These are phyloP conservation scores for Epinotia bilunana DNA, from an alignment of 2,888 invertebrate species.

Conservation along the genomic window DNA sequence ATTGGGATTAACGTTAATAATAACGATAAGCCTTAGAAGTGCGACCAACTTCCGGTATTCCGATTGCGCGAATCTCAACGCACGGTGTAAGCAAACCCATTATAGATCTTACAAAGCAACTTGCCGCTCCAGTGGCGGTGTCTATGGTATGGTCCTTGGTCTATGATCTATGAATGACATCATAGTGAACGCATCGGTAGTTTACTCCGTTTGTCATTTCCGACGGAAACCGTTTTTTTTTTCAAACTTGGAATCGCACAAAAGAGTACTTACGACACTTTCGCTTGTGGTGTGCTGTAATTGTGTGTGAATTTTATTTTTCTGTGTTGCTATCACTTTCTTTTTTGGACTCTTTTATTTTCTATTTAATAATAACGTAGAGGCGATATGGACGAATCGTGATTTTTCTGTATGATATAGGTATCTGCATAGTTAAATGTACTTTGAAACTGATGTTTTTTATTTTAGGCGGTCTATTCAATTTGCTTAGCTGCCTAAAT, in stretches of 20 bases:
- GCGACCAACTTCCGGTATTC: constrained; percentile 13
- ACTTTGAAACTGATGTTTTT: no score
- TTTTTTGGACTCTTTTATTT: not conserved
- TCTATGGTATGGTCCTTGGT: not conserved
- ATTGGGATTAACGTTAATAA: constrained; percentile 4
- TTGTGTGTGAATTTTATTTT: not conserved
- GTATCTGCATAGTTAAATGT: no score
- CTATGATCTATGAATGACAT: constrained; percentile 26
- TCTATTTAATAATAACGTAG: not conserved
- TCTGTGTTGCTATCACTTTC: constrained; percentile 9
- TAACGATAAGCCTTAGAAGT: constrained; percentile 8
- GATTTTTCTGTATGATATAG: no score
- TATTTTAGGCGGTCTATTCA: no score
- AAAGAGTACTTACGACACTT: constrained; percentile 40
- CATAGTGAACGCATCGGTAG: constrained; percentile 27
- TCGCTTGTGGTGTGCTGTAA: constrained; percentile 9
- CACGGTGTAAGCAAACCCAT: constrained; percentile 2
- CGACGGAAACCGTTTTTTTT: constrained; percentile 39
- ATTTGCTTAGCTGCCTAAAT: no score
- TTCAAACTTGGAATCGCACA: constrained; percentile 10
- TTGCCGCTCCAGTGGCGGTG: constrained; percentile 25
- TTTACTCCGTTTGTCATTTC: constrained; percentile 30
- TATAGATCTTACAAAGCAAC: constrained; percentile 2
- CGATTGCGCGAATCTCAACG: constrained; percentile 22
- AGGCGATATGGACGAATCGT: no score